Evolutionary conservation across 2,797 vertebrate species (phyloP).

Genomic region (Nyctalus aviator): DNA sequence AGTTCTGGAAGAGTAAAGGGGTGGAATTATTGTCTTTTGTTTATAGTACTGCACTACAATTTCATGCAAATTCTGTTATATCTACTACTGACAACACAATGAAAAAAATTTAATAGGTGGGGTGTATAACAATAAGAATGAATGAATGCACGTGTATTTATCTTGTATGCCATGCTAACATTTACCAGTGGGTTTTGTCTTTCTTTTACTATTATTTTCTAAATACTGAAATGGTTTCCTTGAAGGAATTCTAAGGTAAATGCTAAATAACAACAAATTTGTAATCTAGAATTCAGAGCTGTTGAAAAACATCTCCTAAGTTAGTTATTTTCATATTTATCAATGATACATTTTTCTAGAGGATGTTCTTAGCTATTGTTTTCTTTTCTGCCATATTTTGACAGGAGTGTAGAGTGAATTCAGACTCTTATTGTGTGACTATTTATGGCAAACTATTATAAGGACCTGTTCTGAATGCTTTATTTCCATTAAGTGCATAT

Average conservation of each 20-base stretch:
- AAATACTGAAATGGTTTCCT: neutral
- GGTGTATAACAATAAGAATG: neutral
- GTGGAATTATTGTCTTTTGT: constrained; percentile 3
- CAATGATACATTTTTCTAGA: neutral
- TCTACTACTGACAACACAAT: neutral
- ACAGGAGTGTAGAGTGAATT: neutral
- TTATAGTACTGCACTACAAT: constrained; percentile 12
- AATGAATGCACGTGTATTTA: neutral
- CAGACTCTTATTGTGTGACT: neutral
- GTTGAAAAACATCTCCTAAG: neutral
- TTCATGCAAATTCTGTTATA: constrained; percentile 11
- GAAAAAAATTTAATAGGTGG: neutral
- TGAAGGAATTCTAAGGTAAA: constrained; percentile 27
- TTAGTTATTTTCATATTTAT: constrained; percentile 8
- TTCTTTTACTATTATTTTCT: constrained; percentile 13
- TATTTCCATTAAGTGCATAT: neutral
- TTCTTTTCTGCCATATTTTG: constrained; percentile 1
- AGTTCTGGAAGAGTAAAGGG: neutral
- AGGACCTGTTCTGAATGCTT: constrained; percentile 13
- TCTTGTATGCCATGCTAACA: neutral
- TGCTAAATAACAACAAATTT: neutral
- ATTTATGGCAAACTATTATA: neutral
- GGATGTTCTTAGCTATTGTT: neutral
- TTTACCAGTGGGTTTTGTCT: neutral
- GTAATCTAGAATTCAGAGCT: neutral